A percentile compares a stretch with the other conserved stretches of the same genome.
Conservation (phyloP, 2,797 vertebrate species). For the Takifugu rubripes region DNA sequence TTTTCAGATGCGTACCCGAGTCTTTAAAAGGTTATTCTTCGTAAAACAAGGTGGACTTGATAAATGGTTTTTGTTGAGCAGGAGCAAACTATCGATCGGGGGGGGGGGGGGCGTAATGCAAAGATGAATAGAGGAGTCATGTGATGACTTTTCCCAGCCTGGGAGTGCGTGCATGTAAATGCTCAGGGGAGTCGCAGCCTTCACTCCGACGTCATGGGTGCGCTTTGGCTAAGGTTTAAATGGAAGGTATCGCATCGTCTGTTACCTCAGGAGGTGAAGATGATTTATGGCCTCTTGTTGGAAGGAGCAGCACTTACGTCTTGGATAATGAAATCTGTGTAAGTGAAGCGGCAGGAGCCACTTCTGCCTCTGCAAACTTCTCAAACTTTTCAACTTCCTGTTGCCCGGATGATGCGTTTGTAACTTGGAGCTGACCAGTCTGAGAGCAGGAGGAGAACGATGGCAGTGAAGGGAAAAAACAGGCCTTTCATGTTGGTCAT, state of each 20-base stretch:
- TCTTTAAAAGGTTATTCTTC: conserved; percentile 52
- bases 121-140: conserved; percentile 64
- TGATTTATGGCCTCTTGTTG: conserved; percentile 47
- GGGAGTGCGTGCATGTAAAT: conserved; percentile 52
- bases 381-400: conserved; percentile 38
- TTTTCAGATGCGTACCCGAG: conserved; percentile 38
- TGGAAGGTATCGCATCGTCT: conserved; percentile 23
- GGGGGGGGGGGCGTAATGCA: conserved; percentile 33
- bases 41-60: conserved; percentile 57
- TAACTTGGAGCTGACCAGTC: conserved; percentile 37
- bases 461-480: not conserved
- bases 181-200: conserved; percentile 55
- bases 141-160: conserved; percentile 12
- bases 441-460: conserved; percentile 32
- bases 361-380: conserved; percentile 50
- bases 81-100: conserved; percentile 73
- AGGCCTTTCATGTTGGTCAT: conserved; percentile 51
- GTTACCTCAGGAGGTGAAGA: conserved; percentile 29
- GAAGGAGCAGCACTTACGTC: conserved; percentile 40
- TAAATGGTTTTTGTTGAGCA: conserved; percentile 74
- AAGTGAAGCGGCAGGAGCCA: conserved; percentile 14
- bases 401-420: conserved; percentile 47
- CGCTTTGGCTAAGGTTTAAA: conserved; percentile 34
- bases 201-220: conserved; percentile 45
- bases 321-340: conserved; percentile 37